Evolutionary conservation across 2,113 vertebrate species (phyloP).

Genomic region (Tor tambroides): DNA sequence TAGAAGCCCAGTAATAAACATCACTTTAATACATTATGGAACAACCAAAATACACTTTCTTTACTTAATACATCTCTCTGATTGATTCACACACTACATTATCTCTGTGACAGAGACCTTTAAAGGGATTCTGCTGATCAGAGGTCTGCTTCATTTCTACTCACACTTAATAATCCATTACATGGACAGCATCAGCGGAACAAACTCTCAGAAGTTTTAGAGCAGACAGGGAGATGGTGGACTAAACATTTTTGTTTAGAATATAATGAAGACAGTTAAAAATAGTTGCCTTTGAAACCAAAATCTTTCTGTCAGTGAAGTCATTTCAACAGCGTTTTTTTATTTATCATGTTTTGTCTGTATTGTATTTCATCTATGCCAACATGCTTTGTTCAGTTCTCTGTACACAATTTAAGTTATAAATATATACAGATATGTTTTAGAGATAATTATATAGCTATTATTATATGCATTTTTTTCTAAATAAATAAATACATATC

Average conservation of each 20-base stretch:
- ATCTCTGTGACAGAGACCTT: conserved; percentile 24
- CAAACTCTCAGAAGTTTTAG: neutral
- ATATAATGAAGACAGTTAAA: neutral
- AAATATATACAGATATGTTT: conserved; percentile 49
- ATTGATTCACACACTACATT: conserved; percentile 22
- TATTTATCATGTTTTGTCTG: neutral
- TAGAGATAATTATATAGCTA: conserved; percentile 54
- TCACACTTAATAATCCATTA: conserved; percentile 11
- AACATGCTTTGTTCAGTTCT: conserved; percentile 59
- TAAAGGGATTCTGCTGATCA: conserved; percentile 44
- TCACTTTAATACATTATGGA: conserved; percentile 41
- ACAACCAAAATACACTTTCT: conserved; percentile 10
- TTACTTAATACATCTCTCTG: conserved; percentile 27
- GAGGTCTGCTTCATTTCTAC: neutral
- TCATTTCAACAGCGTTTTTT: conserved; percentile 16
- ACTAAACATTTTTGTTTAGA: neutral
- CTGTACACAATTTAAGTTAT: conserved; percentile 44
- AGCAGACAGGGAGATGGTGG: neutral
- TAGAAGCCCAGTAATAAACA: conserved; percentile 21
- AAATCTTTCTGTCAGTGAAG: neutral
- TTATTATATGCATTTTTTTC: conserved; percentile 52
- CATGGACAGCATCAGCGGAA: conserved; percentile 22
- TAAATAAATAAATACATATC: conserved; percentile 47
- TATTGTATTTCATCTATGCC: neutral
- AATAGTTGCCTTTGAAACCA: neutral